Evolutionary conservation across 64 coral and sea anemone genomes (phyloP).

Genomic region (Exaiptasia diaphana): DNA sequence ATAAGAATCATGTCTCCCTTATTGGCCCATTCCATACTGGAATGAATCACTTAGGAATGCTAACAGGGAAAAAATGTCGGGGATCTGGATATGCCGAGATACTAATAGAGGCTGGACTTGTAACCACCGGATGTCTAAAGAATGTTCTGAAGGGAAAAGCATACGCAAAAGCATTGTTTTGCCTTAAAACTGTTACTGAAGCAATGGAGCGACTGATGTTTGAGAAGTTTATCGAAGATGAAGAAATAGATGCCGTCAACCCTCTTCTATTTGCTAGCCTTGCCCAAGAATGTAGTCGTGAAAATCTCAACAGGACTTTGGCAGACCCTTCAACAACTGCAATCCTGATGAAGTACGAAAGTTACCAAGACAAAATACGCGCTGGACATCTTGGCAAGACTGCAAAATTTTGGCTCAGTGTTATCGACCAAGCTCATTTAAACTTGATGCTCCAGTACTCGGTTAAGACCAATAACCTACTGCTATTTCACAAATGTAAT

Average conservation of each 20-base stretch:
- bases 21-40: slow-evolving; percentile 36
- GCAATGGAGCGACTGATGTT: slow-evolving; percentile 22
- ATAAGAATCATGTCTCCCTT: slow-evolving; percentile 25
- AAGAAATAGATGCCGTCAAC: not conserved
- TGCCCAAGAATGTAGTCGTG: slow-evolving; percentile 2
- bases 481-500: slow-evolving; percentile 5
- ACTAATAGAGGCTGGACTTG: slow-evolving; percentile 27
- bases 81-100: slow-evolving; percentile 32
- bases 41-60: slow-evolving; percentile 31
- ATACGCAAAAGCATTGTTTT: slow-evolving; percentile 38
- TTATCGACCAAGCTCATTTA: not conserved
- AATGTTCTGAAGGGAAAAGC: slow-evolving; percentile 22
- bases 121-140: slow-evolving; percentile 29
- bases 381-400: slow-evolving; percentile 15
- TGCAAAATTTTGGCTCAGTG: not conserved
- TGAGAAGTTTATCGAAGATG: slow-evolving; percentile 11
- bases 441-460: not conserved
- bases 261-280: slow-evolving; percentile 4
- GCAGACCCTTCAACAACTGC: not conserved
- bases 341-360: slow-evolving; percentile 4
- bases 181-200: slow-evolving; percentile 42
- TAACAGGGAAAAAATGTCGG: slow-evolving; percentile 38
- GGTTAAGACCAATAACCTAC: not conserved
- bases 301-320: not conserved
- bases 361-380: not conserved